A percentile compares a stretch with the other conserved stretches of the same genome.
Evolutionary conservation across 2,888 invertebrate genomes (phyloP).

Genomic region (Lagria hirta): DNA sequence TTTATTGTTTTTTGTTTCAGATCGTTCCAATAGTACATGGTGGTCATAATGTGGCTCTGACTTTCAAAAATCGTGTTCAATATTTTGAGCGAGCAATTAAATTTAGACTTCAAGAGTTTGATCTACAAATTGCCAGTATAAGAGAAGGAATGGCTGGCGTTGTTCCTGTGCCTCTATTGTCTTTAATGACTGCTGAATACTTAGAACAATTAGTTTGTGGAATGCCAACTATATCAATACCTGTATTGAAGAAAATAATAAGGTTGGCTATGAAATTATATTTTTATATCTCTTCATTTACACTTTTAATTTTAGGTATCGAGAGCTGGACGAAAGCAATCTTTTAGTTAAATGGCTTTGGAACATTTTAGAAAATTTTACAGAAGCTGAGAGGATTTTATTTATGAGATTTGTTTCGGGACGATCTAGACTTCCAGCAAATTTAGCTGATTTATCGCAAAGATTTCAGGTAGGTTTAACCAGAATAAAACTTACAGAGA

Average conservation of each 20-base stretch:
- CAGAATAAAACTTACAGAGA: no score
- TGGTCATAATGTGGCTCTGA: conserved; percentile 60
- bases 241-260: conserved; percentile 62
- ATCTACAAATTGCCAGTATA: conserved; percentile 62
- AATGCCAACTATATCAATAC: conserved; percentile 62
- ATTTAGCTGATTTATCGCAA: conserved; percentile 66
- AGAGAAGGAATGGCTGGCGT: conserved; percentile 66
- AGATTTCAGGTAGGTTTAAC: conserved; percentile 62
- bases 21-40: conserved; percentile 64
- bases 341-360: conserved; percentile 65
- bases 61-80: conserved; percentile 61
- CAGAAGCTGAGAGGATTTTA: conserved; percentile 63
- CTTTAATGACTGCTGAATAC: conserved; percentile 61
- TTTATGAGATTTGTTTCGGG: conserved; percentile 70
- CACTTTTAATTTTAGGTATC: conserved; percentile 55
- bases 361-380: conserved; percentile 63
- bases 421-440: conserved; percentile 63
- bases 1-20: conserved; percentile 36
- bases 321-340: conserved; percentile 64
- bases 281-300: conserved; percentile 8
- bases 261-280: conserved; percentile 51
- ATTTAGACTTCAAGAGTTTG: conserved; percentile 64
- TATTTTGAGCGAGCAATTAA: conserved; percentile 63
- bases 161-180: conserved; percentile 64
- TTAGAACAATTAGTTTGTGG: conserved; percentile 67